Base-by-base conservation (phyloP, 2,113 vertebrate species). In the Etia nguti region DNA sequence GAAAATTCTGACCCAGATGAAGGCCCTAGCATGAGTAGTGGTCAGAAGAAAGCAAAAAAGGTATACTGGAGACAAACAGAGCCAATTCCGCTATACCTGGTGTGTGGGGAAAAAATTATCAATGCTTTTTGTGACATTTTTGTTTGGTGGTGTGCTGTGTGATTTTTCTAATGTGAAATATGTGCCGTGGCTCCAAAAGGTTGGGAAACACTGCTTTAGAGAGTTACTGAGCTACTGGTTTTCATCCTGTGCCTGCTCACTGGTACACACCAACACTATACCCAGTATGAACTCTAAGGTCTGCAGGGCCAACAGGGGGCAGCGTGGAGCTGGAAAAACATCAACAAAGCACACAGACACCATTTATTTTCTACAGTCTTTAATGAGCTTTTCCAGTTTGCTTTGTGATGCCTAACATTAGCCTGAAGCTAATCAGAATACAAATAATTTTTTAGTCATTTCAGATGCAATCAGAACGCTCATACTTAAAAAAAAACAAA, bases 321-420 rank as follows among this genome's bases (percentile, higher is more conserved):
- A 87, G 86, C 75, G 79, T 41, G 36, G 43, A 82, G 41, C 70
- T 75, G 70, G 43, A 4, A n/a, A 5, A 10, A 20, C 54, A 16
- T 62, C 18, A 26, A 13, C 18, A 24, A 81, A 80, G 36, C 20
- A 62, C 2, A 60, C 41, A 83, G 4, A 41, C 46, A 20, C 36
- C 7, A 12, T 36, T 15, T 87, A 91, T 94, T 89, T 91, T 92
- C 93, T 95, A 92, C 81, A 88, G 89, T 86, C 92, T 96, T 96
- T 95, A 94, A 95, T 96, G 91, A 91, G 90, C 92, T 91, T 93
- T 86, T 90, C 79, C 89, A 90, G 85, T 91, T 92, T 91, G 90
- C 81, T 91, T 90, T 82, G 84, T 79, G 87, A 89, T 52, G 84
- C 85, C 88, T 89, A 92, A 83, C 85, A 85, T 95, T 93, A 92